Percentiles rank a stretch among this genome's conserved stretches.
These are phyloP conservation scores for Cinara cedri DNA, from an alignment of 2,888 invertebrate genomes.

Conservation along the genomic window DNA sequence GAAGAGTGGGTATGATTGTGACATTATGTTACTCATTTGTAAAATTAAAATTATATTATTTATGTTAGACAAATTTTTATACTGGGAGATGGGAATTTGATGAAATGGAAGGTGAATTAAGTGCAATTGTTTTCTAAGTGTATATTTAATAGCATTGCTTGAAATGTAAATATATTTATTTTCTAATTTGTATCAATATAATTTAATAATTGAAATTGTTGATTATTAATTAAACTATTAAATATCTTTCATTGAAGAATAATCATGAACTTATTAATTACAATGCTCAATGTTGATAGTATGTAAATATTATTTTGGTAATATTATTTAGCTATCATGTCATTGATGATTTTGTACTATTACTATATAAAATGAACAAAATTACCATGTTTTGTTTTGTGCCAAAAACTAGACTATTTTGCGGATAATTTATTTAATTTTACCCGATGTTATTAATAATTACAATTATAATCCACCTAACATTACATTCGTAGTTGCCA, in stretches of 20 bases:
- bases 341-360: constrained; percentile 44
- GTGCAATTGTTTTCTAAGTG: constrained; percentile 53
- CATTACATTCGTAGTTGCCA: constrained; percentile 43
- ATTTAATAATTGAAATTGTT: constrained; percentile 34
- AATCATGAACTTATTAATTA: constrained; percentile 37
- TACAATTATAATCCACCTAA: constrained; percentile 22
- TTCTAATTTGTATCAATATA: constrained; percentile 23
- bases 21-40: not conserved
- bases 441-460: constrained; percentile 17
- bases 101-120: constrained; percentile 31
- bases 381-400: constrained; percentile 52
- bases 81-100: constrained; percentile 34
- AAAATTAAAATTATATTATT: not conserved
- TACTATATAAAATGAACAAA: constrained; percentile 45
- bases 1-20: not conserved
- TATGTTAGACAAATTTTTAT: constrained; percentile 6
- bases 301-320: constrained; percentile 48
- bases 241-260: constrained; percentile 23
- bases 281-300: constrained; percentile 52
- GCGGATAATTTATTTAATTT: constrained; percentile 31
- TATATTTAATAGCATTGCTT: constrained; percentile 21
- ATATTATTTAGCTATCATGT: constrained; percentile 41
- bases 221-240: constrained; percentile 47
- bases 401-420: constrained; percentile 54
- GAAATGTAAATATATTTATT: constrained; percentile 44